Conservation (phyloP, 1,140 invertebrate species). For the Schlechtendalia chinensis region DNA sequence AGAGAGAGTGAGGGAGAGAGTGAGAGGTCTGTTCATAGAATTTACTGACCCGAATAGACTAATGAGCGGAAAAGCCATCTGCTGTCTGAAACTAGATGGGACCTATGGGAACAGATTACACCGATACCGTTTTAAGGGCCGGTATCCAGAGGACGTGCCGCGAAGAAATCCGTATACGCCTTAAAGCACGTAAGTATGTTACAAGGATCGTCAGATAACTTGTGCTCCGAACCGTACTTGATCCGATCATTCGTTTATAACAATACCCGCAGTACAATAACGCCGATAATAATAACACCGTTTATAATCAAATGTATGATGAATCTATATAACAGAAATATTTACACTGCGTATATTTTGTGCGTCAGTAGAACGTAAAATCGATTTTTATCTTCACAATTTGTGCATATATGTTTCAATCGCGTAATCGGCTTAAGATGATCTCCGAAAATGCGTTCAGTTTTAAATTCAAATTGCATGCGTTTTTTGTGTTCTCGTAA, state of each 20-base stretch:
- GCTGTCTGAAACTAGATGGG: neutral
- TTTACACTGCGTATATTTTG: too few species aligned
- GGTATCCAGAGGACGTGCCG: neutral
- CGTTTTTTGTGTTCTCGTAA: too few species aligned
- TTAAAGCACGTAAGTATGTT: too few species aligned
- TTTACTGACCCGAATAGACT: conserved; percentile 18
- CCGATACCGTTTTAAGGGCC: conserved; percentile 23
- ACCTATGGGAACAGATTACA: conserved; percentile 35
- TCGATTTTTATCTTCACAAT: neutral
- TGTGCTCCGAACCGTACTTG: neutral
- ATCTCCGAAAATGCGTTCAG: neutral
- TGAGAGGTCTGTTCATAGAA: neutral
- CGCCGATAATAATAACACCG: neutral
- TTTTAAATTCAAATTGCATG: too few species aligned
- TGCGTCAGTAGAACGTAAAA: too few species aligned
- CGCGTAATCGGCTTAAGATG: neutral
- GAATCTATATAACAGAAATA: too few species aligned
- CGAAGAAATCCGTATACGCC: conserved; percentile 15
- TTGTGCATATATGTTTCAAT: neutral
- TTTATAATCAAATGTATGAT: too few species aligned
- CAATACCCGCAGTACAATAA: neutral
- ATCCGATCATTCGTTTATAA: conserved; percentile 25
- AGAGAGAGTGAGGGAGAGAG: neutral
- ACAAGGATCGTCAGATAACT: neutral
- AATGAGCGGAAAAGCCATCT: conserved; percentile 37